phyloP scores from a whole-genome alignment of 2,888 invertebrate species.

The Acanthosoma haemorrhoidale region DNA sequence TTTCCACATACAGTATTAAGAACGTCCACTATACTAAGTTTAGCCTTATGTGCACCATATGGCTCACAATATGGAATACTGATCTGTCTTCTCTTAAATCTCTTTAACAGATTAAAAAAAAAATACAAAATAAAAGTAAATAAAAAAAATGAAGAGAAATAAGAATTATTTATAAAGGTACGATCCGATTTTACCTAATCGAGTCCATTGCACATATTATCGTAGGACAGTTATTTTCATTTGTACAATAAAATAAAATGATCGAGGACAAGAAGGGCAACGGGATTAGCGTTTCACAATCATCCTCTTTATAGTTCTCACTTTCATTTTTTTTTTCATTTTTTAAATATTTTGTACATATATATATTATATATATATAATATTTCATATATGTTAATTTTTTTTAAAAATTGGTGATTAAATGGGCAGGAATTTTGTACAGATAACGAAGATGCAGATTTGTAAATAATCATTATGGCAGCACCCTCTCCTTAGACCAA shows the following conservation, averaged over 20 bases:
- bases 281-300: conserved; percentile 13
- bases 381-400: conserved; percentile 16
- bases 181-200: conserved; percentile 29
- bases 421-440: conserved; percentile 23
- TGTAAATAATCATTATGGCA: background rate
- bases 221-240: conserved; percentile 30
- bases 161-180: conserved; percentile 18
- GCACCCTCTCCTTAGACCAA: conserved; percentile 12
- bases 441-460: background rate
- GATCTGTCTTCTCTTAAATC: conserved; percentile 31
- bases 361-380: conserved; percentile 21
- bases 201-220: conserved; percentile 37
- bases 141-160: conserved; percentile 29
- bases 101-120: conserved; percentile 30
- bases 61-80: conserved; percentile 34
- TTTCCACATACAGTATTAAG: conserved; percentile 34
- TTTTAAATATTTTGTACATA: conserved; percentile 21
- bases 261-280: conserved; percentile 16
- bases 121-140: conserved; percentile 32
- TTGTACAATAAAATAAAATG: conserved; percentile 33
- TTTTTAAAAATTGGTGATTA: conserved; percentile 17
- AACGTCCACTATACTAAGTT: conserved; percentile 38
- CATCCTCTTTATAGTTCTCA: conserved; percentile 12
- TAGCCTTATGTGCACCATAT: conserved; percentile 15
- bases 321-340: background rate